Base-by-base conservation (phyloP, 1,140 invertebrate genomes). In the Fopius arisanus region DNA sequence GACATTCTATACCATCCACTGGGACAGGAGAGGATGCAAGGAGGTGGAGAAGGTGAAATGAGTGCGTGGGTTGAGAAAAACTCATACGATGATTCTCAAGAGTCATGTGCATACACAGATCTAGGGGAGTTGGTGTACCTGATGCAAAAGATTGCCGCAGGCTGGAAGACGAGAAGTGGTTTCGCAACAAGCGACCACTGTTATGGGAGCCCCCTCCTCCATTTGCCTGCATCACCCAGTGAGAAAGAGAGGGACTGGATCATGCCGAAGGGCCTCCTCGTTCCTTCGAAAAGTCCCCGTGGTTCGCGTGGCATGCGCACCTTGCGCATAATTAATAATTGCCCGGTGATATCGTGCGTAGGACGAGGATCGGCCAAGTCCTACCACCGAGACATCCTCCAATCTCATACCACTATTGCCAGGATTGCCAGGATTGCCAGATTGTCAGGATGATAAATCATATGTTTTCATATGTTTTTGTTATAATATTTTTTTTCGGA, bases 111-210 rank as follows among this genome's bases (percentile, higher is more conserved):
- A 19, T 59, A 59, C 19, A 51, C 54, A 59, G 19, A 14, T 59
- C 21, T 59, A 28, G 54, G 43, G 23, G 54, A 59, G 54, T 59
- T 65, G 26, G 62, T 31, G 62, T 29, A 65, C 29, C 28, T 31
- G 14, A 65, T 31, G 62, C 29, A 65, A 65, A 73, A 69, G 41
- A 68, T n/a, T 80, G 79, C 77, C 78, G 77, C 77, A 77, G 83
- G 82, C 81, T 81, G 80, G 77, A 77, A 82, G 79, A 84, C 81
- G 79, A 81, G 82, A 83, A 81, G 82, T 82, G 82, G 83, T 80
- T 81, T 77, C 76, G 77, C 77, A 80, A 82, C 78, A 75, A 81
- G 72, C 78, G 79, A 80, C 78, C 80, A 81, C 77, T 75, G 77
- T 78, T 78, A 72, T 78, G 65, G 77, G 71, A 78, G 77, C 75